Base-by-base conservation (phyloP, 1,140 invertebrate species). In the Megathymus violae region DNA sequence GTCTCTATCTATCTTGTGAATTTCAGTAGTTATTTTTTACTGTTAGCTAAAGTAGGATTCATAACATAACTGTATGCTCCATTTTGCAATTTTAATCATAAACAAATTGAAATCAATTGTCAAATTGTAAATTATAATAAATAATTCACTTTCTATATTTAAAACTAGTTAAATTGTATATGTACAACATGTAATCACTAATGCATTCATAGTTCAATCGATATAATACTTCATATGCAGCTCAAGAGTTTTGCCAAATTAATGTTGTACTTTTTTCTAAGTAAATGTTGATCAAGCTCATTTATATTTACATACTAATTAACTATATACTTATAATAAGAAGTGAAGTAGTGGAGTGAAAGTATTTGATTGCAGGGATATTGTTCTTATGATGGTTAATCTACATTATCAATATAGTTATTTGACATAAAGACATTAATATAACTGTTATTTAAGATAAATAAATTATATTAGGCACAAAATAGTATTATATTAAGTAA, bases 201-300 rank as follows among this genome's bases (percentile, higher is more conserved):
- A 36, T 36, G 34, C 34, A 36, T 22, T 22, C 2, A 22, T 36
- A 36, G 10, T 36, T 59, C 31, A 36, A 44, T 36, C 22, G 10
- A 46, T 46, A 31, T 58, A 41, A 43, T 19, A 41, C 54, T 59
- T 59, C n/a, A 44, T 25, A 56, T 46, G 65, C 61, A 71, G 84
- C 84, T 87, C 84, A 87, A 85, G 56, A 67, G n/a, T n/a, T 66
- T 75, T 85, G 84, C 84, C 84, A 85, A 87, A 87, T 87, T 50
- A 62, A 71, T 85, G 81, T 82, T 80, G 59, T 58, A 22, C 14
- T 51, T 15, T 50, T 16, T 60, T 60, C 14, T 60, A 47, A 27
- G 16, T 11, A 38, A 38, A 38, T 27, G 56, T 36, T 41, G 65
- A 64, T 58, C 14, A 54, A 47, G 34, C 46, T 61, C 59, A 61